phyloP scores from a whole-genome alignment of 2,113 vertebrate genomes.

The Tiliqua scincoides region DNA sequence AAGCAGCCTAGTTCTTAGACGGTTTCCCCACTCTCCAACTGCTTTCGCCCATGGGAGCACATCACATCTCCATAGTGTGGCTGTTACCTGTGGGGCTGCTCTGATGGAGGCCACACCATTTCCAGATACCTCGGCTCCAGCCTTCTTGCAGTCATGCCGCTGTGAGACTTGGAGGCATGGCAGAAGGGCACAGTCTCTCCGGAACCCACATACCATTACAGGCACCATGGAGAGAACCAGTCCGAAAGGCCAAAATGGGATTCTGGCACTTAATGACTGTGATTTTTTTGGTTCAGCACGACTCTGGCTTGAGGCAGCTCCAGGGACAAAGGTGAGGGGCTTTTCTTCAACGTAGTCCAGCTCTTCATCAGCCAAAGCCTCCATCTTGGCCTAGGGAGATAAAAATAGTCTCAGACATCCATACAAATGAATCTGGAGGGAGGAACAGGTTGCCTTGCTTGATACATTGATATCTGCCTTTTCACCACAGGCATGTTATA shows the following conservation, averaged over 20 bases:
- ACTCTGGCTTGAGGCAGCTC: constrained; percentile 19
- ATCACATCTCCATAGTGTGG: rapidly evolving
- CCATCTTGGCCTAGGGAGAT: constrained; percentile 74
- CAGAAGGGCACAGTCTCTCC: constrained; percentile 80
- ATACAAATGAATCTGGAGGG: background rate
- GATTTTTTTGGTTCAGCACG: constrained; percentile 37
- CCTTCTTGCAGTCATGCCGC: constrained; percentile 56
- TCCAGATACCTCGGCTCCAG: constrained; percentile 75
- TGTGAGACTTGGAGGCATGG: constrained; percentile 78
- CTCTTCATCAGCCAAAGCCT: constrained; percentile 83
- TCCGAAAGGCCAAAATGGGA: constrained; percentile 86
- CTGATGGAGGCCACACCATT: constrained; percentile 87
- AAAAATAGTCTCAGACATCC: background rate
- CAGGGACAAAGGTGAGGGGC: background rate
- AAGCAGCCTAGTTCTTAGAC: background rate
- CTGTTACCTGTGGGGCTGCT: constrained; percentile 88
- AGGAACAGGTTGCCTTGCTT: background rate
- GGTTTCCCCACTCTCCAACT: background rate
- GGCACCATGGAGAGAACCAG: constrained; percentile 84
- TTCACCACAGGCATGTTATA: background rate
- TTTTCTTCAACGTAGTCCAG: constrained; percentile 81
- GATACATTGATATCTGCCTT: too few species aligned
- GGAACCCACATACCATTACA: constrained; percentile 61
- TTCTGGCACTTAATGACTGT: constrained; percentile 60
- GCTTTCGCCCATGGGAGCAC: rapidly evolving